Evolutionary conservation across 1,140 invertebrate genomes (phyloP).

Genomic region (Drosophila equinoxialis): DNA sequence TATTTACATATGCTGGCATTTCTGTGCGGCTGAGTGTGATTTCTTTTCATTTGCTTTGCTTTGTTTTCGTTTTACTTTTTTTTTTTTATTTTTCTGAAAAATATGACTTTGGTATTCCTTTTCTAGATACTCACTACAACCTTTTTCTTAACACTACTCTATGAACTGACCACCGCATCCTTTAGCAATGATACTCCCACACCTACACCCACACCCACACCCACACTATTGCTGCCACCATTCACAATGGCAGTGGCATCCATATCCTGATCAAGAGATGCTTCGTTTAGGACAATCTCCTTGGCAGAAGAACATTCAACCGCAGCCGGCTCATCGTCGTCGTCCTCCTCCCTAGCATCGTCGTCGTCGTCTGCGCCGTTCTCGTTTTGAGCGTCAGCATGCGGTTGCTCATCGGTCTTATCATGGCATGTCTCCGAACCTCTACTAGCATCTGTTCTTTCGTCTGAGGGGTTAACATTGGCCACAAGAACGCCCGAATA

Average conservation of each 20-base stretch:
- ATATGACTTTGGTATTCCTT: slow-evolving; percentile 80
- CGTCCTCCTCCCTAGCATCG: slow-evolving; percentile 24
- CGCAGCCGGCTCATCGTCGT: slow-evolving; percentile 24
- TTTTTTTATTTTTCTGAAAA: slow-evolving; percentile 80
- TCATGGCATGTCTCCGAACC: slow-evolving; percentile 19
- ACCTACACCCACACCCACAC: slow-evolving; percentile 10
- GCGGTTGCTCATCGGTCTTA: slow-evolving; percentile 1
- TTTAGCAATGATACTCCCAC: slow-evolving; percentile 55
- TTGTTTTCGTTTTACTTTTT: slow-evolving; percentile 42
- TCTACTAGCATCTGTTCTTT: slow-evolving; percentile 20
- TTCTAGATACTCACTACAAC: slow-evolving; percentile 22
- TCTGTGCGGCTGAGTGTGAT: slow-evolving; percentile 47
- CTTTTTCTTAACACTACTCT: slow-evolving; percentile 23
- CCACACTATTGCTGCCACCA: slow-evolving; percentile 23
- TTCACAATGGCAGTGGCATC: slow-evolving; percentile 46
- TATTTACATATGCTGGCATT: slow-evolving; percentile 31
- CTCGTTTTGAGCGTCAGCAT: slow-evolving; percentile 11
- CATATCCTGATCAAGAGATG: slow-evolving; percentile 38
- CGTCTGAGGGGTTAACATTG: slow-evolving; percentile 83
- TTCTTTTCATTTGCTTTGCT: slow-evolving; percentile 20
- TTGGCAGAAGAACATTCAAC: slow-evolving; percentile 38
- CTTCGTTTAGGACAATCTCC: slow-evolving; percentile 33
- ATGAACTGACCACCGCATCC: slow-evolving; percentile 70
- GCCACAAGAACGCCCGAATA: slow-evolving; percentile 95
- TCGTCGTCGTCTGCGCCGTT: slow-evolving; percentile 20